A percentile compares a stretch with the other conserved stretches of the same genome.
Conservation (phyloP, 2,797 vertebrate genomes). For the Ctenopoma kingsleyae region DNA sequence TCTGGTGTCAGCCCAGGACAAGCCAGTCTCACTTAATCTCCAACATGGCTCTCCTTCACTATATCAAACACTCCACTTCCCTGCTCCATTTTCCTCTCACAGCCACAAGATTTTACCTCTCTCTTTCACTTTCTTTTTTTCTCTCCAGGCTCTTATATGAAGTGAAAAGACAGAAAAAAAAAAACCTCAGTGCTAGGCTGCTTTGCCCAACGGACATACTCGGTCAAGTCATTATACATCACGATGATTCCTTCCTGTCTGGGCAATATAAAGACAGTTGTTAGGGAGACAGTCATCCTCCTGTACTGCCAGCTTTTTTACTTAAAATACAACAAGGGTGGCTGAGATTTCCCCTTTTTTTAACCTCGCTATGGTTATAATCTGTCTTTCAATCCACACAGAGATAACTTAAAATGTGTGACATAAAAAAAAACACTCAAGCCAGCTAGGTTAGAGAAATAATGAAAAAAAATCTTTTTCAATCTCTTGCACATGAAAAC, state of each 20-base stretch:
- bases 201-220: conserved; percentile 66
- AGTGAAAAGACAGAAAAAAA: conserved; percentile 56
- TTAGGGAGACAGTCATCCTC: conserved; percentile 60
- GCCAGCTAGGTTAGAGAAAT: conserved; percentile 18
- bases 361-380: conserved; percentile 32
- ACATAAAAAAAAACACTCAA: neutral
- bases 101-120: conserved; percentile 50
- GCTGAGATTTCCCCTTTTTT: conserved; percentile 42
- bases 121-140: conserved; percentile 33
- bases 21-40: conserved; percentile 66
- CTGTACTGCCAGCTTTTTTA: conserved; percentile 56
- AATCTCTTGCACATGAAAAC: conserved; percentile 13
- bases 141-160: conserved; percentile 38
- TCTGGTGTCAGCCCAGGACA: conserved; percentile 63
- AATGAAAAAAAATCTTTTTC: conserved; percentile 9
- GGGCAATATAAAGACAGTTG: conserved; percentile 65
- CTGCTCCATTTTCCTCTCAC: conserved; percentile 47
- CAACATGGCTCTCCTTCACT: conserved; percentile 50
- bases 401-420: conserved; percentile 10
- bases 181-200: conserved; percentile 51
- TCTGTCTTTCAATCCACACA: conserved; percentile 42
- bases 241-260: conserved; percentile 62
- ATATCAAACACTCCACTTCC: conserved; percentile 60
- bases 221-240: conserved; percentile 76
- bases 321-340: conserved; percentile 52